Evolutionary conservation across 2,888 invertebrate species (phyloP).

Genomic region (Autographa gamma): DNA sequence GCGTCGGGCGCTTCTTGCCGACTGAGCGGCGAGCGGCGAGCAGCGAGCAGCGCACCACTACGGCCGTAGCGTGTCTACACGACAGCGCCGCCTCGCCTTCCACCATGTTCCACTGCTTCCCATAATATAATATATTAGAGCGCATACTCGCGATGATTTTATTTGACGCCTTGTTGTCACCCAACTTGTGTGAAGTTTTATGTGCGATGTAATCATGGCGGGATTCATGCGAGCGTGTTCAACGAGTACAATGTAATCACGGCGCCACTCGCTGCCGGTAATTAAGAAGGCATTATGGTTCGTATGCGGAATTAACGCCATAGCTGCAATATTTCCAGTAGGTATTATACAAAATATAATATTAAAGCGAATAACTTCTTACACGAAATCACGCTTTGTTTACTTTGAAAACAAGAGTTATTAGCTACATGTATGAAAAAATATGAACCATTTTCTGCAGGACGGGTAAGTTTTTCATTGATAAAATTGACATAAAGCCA

Average conservation of each 20-base stretch:
- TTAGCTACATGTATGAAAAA: not conserved
- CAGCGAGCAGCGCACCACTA: constrained; percentile 41
- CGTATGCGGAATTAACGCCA: constrained; percentile 6
- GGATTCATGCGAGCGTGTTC: constrained; percentile 43
- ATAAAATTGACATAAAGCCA: constrained; percentile 30
- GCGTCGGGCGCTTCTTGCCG: constrained; percentile 59
- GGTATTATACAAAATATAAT: not conserved
- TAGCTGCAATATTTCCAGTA: not conserved
- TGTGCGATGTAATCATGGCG: constrained; percentile 38
- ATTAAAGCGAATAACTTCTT: not conserved
- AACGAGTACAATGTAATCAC: constrained; percentile 44
- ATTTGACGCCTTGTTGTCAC: constrained; percentile 42
- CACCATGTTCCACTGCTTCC: constrained; percentile 30
- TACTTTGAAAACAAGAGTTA: not conserved
- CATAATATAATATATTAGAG: constrained; percentile 39
- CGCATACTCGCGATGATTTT: constrained; percentile 31
- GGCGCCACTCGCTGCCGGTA: constrained; percentile 33
- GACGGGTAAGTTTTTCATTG: constrained; percentile 20
- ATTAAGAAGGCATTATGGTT: constrained; percentile 9
- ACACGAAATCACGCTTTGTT: not conserved
- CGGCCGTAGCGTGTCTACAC: constrained; percentile 53
- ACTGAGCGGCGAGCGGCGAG: constrained; percentile 54
- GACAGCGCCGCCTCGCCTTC: constrained; percentile 49
- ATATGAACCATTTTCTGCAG: not conserved
- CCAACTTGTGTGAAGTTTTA: constrained; percentile 51